These are phyloP conservation scores for Porites cylindrica DNA, from an alignment of 92 coral and sea anemone species.

Conservation along the genomic window DNA sequence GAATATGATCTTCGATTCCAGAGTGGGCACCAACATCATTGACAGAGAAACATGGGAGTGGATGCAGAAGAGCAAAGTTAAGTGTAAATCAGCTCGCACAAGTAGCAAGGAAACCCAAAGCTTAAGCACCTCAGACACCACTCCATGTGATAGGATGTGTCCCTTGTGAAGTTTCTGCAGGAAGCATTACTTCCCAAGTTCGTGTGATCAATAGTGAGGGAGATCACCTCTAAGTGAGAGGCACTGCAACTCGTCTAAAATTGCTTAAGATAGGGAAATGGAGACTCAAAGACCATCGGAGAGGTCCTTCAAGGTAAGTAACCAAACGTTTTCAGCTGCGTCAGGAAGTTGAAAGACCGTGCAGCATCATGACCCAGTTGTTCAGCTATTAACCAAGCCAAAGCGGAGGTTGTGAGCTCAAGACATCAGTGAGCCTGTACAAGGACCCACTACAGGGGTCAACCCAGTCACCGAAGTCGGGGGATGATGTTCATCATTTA, in stretches of 20 bases:
- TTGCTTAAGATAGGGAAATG: slow-evolving; percentile 40
- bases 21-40: slow-evolving; percentile 45
- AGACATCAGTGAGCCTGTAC: background rate
- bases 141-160: no score
- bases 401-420: background rate
- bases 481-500: slow-evolving; percentile 32
- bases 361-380: slow-evolving; percentile 29
- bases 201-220: slow-evolving; percentile 46
- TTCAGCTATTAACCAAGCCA: no score
- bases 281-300: slow-evolving; percentile 2
- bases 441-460: slow-evolving; percentile 45
- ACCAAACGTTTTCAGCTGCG: slow-evolving; percentile 37
- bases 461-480: slow-evolving; percentile 40
- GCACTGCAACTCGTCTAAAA: slow-evolving; percentile 41
- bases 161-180: slow-evolving; percentile 32
- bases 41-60: slow-evolving; percentile 60
- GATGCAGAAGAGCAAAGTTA: slow-evolving; percentile 45
- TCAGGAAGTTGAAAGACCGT: slow-evolving; percentile 47
- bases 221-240: slow-evolving; percentile 42
- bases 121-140: slow-evolving; percentile 31
- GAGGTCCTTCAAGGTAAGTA: slow-evolving; percentile 35
- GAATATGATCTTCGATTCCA: slow-evolving; percentile 39
- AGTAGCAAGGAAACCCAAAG: slow-evolving; percentile 24
- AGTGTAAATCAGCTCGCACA: slow-evolving; percentile 41
- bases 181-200: slow-evolving; percentile 29